phyloP scores from a whole-genome alignment of 2,888 invertebrate genomes.

The Drosophila fulvimacula region DNA sequence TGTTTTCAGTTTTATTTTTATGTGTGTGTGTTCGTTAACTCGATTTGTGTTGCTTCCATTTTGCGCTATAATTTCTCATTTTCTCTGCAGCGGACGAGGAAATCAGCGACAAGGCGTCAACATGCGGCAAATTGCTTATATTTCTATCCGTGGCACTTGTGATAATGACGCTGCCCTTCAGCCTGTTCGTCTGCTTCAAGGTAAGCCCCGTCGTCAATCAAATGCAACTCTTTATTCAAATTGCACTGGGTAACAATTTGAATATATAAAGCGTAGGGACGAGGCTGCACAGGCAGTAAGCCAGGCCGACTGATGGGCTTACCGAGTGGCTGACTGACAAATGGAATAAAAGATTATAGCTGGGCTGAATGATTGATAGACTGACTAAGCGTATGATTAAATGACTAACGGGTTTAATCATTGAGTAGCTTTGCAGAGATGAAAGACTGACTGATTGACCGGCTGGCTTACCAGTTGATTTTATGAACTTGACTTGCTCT shows the following conservation, averaged over 20 bases:
- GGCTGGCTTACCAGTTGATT: neutral
- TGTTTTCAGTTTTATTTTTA: slow-evolving; percentile 15
- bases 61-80: slow-evolving; percentile 51
- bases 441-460: neutral
- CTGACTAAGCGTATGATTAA: neutral
- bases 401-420: neutral
- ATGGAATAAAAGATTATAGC: neutral
- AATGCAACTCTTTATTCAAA: neutral
- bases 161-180: slow-evolving; percentile 94
- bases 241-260: neutral
- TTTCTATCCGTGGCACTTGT: slow-evolving; percentile 93
- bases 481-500: neutral
- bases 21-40: slow-evolving; percentile 31
- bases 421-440: neutral
- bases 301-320: neutral
- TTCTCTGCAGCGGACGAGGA: slow-evolving; percentile 87
- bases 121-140: slow-evolving; percentile 93
- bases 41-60: slow-evolving; percentile 36
- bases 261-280: neutral
- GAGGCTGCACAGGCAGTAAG: neutral
- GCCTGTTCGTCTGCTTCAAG: slow-evolving; percentile 96
- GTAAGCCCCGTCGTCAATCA: slow-evolving; percentile 86
- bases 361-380: neutral
- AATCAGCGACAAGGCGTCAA: slow-evolving; percentile 88
- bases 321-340: neutral